Evolutionary conservation across 1,140 invertebrate species (phyloP).

Genomic region (Stegodyphus mimosarum): DNA sequence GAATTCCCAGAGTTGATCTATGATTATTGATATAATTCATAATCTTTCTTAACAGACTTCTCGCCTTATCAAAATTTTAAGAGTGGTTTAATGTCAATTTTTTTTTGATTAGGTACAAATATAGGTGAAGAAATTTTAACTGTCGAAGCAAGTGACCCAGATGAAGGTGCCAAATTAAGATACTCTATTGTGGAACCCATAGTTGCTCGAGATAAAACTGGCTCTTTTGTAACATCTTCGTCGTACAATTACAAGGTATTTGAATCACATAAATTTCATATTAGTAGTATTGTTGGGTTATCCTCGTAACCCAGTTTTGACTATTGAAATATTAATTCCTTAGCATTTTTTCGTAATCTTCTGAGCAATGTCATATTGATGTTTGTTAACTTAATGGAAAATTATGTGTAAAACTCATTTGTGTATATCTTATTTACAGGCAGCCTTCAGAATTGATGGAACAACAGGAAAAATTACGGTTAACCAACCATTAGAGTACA

Average conservation of each 20-base stretch:
- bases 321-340: no score
- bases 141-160: slow-evolving; percentile 77
- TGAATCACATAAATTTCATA: no score
- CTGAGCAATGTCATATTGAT: no score
- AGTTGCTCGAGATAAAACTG: slow-evolving; percentile 80
- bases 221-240: slow-evolving; percentile 64
- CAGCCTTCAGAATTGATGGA: slow-evolving; percentile 62
- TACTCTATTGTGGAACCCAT: slow-evolving; percentile 78
- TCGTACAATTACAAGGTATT: slow-evolving; percentile 52
- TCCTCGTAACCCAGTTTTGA: no score
- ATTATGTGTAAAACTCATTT: background rate
- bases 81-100: no score
- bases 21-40: no score
- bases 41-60: no score
- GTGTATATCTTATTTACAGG: slow-evolving; percentile 17
- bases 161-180: slow-evolving; percentile 76
- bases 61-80: no score
- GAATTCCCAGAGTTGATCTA: no score
- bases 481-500: slow-evolving; percentile 55
- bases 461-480: slow-evolving; percentile 58
- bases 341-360: no score
- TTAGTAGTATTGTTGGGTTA: no score
- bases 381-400: no score
- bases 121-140: slow-evolving; percentile 71
- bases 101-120: slow-evolving; percentile 24